Base-by-base conservation (phyloP, 1,140 invertebrate genomes). In the Drosophila mauritiana region DNA sequence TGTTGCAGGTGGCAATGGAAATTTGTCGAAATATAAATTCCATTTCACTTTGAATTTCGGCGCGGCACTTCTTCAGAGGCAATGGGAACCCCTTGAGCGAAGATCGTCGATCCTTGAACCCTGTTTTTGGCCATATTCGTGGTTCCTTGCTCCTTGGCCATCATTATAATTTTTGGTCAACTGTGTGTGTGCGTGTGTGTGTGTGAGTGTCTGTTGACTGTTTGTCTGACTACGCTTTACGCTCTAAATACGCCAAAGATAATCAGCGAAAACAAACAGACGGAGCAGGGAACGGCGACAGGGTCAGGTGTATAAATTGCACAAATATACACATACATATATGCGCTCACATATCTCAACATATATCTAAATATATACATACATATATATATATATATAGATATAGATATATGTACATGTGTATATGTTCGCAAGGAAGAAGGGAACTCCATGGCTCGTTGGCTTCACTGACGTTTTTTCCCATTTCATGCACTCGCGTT, bases 221-320 rank as follows among this genome's bases (percentile, higher is more conserved):
- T 55, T 73, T 89, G 89, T 91, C 89, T 91, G 89, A 91, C 89
- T 91, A 89, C 83, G 84, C 88, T 91, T 91, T 91, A 91, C 90
- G 90, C 90, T 91, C 90, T 91, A 91, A 91, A 91, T 91, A 91
- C 90, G 85, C 85, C 81, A 83, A 89, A 91, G 90, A 91, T 89
- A 91, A 91, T 91, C 90, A 91, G 85, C 89, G 80, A 90, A 90
- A 90, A 91, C 83, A 89, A 89, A 89, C 85, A 89, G 77, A 69
- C 84, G 67, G 46, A 34, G 55, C 56, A 48, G 43, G 49, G 49
- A 52, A 52, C 48, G 27, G 78, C 78, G 78, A 80, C 80, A 83
- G 79, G 82, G 82, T 86, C 82, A 88, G 82, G 82, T 86, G 83
- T 88, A 86, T 86, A 78, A 75, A 86, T 81, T 86, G 78, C 61